A percentile compares a stretch with the other conserved stretches of the same genome.
phyloP scores from a whole-genome alignment of 2,113 vertebrate genomes.

The Lepisosteus oculatus region DNA sequence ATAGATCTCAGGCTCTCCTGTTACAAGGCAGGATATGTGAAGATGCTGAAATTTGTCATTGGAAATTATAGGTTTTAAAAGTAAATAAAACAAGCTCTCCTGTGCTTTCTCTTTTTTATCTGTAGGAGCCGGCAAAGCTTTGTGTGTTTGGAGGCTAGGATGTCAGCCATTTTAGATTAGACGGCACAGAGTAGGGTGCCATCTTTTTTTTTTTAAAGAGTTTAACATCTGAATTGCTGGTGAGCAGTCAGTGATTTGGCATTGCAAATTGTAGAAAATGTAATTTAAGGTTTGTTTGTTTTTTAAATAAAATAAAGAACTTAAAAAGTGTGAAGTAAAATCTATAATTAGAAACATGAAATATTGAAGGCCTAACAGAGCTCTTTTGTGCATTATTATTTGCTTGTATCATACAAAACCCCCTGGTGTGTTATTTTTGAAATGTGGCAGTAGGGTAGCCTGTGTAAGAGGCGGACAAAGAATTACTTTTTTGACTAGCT shows the following conservation, averaged over 20 bases:
- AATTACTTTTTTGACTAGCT: background rate
- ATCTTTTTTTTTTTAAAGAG: conserved; percentile 52
- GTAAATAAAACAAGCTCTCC: conserved; percentile 11
- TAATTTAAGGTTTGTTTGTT: too few relatives aligned
- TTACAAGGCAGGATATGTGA: too few relatives aligned
- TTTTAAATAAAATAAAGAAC: too few relatives aligned
- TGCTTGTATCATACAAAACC: too few relatives aligned
- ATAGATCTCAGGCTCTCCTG: too few relatives aligned
- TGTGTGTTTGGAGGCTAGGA: conserved; percentile 61
- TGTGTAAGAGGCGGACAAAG: too few relatives aligned
- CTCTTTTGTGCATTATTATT: background rate
- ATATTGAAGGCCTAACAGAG: background rate
- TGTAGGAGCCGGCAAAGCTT: conserved; percentile 52
- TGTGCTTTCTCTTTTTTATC: conserved; percentile 41
- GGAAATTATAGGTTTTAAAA: too few relatives aligned
- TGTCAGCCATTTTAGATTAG: conserved; percentile 79
- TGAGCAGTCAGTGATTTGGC: conserved; percentile 13
- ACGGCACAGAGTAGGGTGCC: conserved; percentile 60
- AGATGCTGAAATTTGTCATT: too few relatives aligned
- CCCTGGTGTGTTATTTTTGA: background rate
- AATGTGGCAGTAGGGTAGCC: background rate
- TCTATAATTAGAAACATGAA: background rate
- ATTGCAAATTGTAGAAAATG: background rate
- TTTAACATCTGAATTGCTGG: conserved; percentile 56
- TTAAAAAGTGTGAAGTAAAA: background rate